Conservation (phyloP, 2,888 invertebrate species). For the Phorcus lineatus region DNA sequence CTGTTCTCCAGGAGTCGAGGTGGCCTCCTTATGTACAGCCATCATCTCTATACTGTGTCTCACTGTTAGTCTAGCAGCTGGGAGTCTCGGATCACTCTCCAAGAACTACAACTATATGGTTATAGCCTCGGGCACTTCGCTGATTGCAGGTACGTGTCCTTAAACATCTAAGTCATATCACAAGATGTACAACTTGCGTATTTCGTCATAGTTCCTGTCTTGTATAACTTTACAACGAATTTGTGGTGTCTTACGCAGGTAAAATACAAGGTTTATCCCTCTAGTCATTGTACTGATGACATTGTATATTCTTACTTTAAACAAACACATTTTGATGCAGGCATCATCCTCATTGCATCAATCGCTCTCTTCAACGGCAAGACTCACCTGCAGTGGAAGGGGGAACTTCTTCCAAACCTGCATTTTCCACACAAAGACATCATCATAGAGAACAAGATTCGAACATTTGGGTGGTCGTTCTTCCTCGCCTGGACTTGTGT, state of each 20-base stretch:
- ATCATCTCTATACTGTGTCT: conserved; percentile 10
- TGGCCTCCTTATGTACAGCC: conserved; percentile 9
- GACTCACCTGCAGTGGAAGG: conserved; percentile 60
- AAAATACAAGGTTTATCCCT: no score
- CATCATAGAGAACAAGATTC: conserved; percentile 49
- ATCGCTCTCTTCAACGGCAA: conserved; percentile 68
- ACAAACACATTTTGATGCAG: conserved; percentile 39
- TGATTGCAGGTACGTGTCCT: conserved; percentile 45
- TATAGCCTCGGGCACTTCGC: conserved; percentile 45
- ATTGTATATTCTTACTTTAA: no score
- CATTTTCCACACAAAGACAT: conserved; percentile 58
- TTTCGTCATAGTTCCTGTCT: no score
- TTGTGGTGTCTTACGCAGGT: no score
- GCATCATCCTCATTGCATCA: conserved; percentile 55
- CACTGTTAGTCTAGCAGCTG: not conserved
- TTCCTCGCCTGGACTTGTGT: conserved; percentile 71
- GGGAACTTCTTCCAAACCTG: conserved; percentile 53
- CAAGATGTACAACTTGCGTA: no score
- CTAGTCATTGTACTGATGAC: no score
- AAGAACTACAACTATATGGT: not conserved
- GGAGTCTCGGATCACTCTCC: conserved; percentile 14
- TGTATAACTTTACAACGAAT: no score
- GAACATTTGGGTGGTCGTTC: conserved; percentile 69
- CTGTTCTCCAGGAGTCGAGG: not conserved
- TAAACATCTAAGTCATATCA: no score